phyloP scores from a whole-genome alignment of 2,113 vertebrate species.

The Apteryx mantelli region DNA sequence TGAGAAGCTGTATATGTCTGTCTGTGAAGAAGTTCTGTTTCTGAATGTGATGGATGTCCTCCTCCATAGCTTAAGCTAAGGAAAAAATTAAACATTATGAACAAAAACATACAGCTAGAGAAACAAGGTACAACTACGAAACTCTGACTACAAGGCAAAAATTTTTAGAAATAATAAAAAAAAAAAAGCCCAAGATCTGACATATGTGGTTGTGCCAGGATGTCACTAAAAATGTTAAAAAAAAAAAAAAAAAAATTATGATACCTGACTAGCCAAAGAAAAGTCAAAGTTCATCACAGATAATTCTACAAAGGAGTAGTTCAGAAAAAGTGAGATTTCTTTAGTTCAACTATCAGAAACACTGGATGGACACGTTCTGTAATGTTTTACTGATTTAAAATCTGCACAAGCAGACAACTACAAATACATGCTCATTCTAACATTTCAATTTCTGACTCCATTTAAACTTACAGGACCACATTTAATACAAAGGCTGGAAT shows the following conservation, averaged over 20 bases:
- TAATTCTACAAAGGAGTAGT: neutral
- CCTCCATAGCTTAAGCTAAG: slow-evolving; percentile 93
- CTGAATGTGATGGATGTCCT: slow-evolving; percentile 86
- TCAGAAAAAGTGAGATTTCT: neutral
- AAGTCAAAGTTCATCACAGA: neutral
- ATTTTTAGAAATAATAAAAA: neutral
- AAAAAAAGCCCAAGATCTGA: neutral
- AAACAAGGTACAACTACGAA: neutral
- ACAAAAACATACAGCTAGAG: neutral
- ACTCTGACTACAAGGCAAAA: neutral
- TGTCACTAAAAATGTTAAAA: neutral
- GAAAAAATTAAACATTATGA: slow-evolving; percentile 65
- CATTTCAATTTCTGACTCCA: neutral
- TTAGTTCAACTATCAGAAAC: neutral
- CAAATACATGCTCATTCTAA: neutral
- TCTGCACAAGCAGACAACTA: neutral
- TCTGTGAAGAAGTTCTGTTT: slow-evolving; percentile 92
- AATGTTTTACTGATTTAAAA: neutral
- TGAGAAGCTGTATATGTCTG: slow-evolving; percentile 89
- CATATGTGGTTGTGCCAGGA: neutral
- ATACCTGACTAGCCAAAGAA: neutral
- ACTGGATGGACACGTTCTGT: neutral
- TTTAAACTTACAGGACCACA: neutral
- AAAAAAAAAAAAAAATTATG: neutral
- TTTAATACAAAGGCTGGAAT: neutral